phyloP scores from a whole-genome alignment of 2,113 vertebrate genomes.

The Cochlearius cochlearius region DNA sequence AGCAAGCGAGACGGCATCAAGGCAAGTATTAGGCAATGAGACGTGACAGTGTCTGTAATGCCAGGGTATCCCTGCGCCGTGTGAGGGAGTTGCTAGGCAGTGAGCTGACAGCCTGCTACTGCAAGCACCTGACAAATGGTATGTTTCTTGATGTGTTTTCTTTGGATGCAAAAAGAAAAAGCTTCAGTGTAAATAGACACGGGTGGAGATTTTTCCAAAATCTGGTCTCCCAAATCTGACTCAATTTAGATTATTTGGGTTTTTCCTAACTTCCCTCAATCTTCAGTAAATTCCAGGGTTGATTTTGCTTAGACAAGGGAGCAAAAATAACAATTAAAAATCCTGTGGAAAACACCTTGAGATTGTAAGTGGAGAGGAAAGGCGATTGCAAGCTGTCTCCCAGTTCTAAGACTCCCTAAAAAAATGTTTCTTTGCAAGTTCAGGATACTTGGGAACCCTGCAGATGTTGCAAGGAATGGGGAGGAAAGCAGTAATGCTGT shows the following conservation, averaged over 20 bases:
- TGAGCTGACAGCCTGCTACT: not conserved
- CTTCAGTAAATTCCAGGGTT: not conserved
- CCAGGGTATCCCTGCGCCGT: not conserved
- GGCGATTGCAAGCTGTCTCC: not conserved
- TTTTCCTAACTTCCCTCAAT: not conserved
- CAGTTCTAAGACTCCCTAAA: not conserved
- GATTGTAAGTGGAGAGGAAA: not conserved
- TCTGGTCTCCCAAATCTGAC: not conserved
- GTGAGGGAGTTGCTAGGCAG: slow-evolving; percentile 3
- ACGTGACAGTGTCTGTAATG: not conserved
- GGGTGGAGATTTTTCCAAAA: not conserved
- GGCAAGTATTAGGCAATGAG: not conserved
- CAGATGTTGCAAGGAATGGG: not conserved
- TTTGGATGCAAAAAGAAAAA: not conserved
- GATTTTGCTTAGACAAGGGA: not conserved
- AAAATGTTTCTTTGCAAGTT: not conserved
- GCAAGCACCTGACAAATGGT: not conserved
- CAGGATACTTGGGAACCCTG: not conserved
- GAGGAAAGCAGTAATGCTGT: not conserved
- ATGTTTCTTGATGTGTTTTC: not conserved
- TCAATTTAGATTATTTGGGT: not conserved
- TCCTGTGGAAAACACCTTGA: not conserved
- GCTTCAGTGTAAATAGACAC: not conserved
- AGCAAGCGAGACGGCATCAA: not conserved
- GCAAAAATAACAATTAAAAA: not conserved